Evolutionary conservation across 2,797 vertebrate genomes (phyloP).

Genomic region (Platyrinchus mystaceus): DNA sequence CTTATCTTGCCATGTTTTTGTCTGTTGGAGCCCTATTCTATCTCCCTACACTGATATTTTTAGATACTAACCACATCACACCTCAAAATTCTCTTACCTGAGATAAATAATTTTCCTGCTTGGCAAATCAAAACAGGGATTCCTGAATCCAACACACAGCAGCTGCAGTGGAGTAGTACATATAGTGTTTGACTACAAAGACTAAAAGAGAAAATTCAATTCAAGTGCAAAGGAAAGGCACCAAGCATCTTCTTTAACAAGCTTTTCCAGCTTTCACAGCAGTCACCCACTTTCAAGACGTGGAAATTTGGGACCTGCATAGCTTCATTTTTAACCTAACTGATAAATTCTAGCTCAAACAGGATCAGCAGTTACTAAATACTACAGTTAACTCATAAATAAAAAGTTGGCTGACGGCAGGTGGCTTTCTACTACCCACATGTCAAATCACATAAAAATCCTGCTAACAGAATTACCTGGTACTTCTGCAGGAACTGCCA

Average conservation of each 20-base stretch:
- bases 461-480: neutral
- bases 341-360: neutral
- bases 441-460: neutral
- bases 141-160: neutral
- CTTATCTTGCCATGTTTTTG: slow-evolving; percentile 40
- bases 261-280: neutral
- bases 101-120: neutral
- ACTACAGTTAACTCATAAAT: neutral
- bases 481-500: neutral
- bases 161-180: neutral
- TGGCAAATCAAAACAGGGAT: slow-evolving; percentile 46
- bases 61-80: slow-evolving; percentile 53
- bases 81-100: slow-evolving; percentile 11
- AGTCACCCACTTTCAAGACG: neutral
- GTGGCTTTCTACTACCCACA: neutral
- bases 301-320: neutral
- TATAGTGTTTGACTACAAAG: neutral
- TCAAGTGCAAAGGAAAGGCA: neutral
- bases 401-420: neutral
- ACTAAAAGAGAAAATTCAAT: neutral
- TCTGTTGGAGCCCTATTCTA: slow-evolving; percentile 29
- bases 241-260: neutral
- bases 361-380: neutral
- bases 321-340: neutral
- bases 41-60: slow-evolving; percentile 36